A percentile compares a stretch with the other conserved stretches of the same genome.
Evolutionary conservation across 2,113 vertebrate genomes (phyloP).

Genomic region (Spermophilus dauricus): DNA sequence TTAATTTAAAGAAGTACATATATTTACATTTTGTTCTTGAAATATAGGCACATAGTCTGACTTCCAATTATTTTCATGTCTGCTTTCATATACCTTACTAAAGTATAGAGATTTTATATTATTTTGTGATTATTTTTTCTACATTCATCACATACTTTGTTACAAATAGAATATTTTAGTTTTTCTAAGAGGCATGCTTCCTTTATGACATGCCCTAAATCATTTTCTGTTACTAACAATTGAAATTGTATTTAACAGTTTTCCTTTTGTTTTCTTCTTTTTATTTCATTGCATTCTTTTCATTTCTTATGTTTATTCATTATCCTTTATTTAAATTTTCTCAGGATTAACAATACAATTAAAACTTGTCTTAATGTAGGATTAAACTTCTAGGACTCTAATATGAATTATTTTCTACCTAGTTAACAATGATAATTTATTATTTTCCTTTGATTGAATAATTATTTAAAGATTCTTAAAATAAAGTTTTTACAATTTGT

Average conservation of each 20-base stretch:
- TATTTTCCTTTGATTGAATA: not conserved
- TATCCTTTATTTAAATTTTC: not conserved
- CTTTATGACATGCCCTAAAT: not conserved
- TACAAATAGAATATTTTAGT: not conserved
- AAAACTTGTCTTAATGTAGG: not conserved
- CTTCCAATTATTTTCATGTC: not conserved
- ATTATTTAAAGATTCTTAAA: not conserved
- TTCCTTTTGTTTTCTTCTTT: not conserved
- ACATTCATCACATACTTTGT: not conserved
- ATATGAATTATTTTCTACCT: not conserved
- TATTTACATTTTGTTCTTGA: not conserved
- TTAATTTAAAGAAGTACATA: not conserved
- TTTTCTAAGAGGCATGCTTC: not conserved
- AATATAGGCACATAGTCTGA: not conserved
- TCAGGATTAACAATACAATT: not conserved
- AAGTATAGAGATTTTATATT: not conserved
- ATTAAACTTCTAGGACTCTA: not conserved
- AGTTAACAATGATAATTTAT: not conserved
- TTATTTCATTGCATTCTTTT: not conserved
- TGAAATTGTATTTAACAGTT: too few relatives aligned
- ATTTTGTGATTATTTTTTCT: not conserved
- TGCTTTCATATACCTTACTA: not conserved
- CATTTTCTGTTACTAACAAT: too few relatives aligned
- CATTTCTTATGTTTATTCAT: not conserved
- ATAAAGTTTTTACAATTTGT: not conserved